Base-by-base conservation (phyloP, 1,140 invertebrate species). In the Mamestra configurata region DNA sequence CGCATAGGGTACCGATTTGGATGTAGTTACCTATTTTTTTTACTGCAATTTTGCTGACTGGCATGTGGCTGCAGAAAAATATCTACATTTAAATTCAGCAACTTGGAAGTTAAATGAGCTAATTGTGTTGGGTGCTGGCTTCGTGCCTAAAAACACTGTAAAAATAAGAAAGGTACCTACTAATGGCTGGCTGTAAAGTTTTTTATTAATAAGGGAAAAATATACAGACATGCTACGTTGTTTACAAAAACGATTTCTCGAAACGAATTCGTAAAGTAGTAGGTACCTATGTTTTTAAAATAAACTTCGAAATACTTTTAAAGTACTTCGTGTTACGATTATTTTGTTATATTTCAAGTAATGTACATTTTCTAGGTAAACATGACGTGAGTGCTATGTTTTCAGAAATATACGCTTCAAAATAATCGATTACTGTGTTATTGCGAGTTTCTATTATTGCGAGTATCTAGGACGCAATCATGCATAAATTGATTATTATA, bases 401-500 rank as follows among this genome's bases (percentile, higher is more conserved):
- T 66, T 13, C 18, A 66, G 61, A 40, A 66, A 22, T 22, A 22
- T 20, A 7, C 3, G 8, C 61, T n/a, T 40, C 40, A 66, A 40
- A 66, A 3, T 40, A 66, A 66, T 66, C 18, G 61, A 66, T 66
- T 66, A 18, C n/a, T 66, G 18, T 40, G 35, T 64, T 31, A 37
- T 64, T 64, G n/a, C 59, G 15, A 20, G 61, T 66, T 66, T 40
- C 35, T n/a, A n/a, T 64, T 31, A 37, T 64, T 64, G n/a, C 59
- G 15, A 20, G 61, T 66, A 40, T 40, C 35, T 66, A 66, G 61
- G 35, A 66, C 61, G 35, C 61, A 66, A 66, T 66, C 40, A 66
- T 8, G 35, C 35, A 37, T 18, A 66, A 43, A 66, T 66, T 66
- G 61, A 66, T 66, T 66, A 66, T 66, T 66, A 40, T 40, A 66